These are phyloP conservation scores for Campoletis sonorensis DNA, from an alignment of 1,140 invertebrate genomes.

Conservation along the genomic window DNA sequence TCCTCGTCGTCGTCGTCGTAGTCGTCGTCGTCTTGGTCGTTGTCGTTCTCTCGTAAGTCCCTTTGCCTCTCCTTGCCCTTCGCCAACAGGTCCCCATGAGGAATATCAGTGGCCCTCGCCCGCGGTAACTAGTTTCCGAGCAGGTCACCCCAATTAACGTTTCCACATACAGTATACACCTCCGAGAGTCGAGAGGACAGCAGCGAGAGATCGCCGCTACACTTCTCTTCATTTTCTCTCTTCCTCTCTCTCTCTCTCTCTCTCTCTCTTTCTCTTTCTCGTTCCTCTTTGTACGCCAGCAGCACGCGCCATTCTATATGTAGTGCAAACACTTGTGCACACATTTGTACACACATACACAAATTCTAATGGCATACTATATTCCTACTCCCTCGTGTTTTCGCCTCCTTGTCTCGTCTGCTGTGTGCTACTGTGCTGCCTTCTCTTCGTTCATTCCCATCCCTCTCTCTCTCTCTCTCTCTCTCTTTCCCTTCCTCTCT, in stretches of 20 bases:
- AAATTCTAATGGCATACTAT: not conserved
- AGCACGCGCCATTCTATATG: conserved; percentile 33
- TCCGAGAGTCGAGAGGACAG: conserved; percentile 35
- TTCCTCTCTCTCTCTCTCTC: conserved; percentile 33
- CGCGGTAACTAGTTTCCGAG: conserved; percentile 76
- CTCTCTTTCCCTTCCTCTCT: conserved; percentile 59
- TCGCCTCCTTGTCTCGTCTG: conserved; percentile 11
- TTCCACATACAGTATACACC: conserved; percentile 69
- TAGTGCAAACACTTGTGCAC: conserved; percentile 8
- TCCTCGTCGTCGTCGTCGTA: too few relatives aligned
- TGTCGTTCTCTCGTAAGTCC: conserved; percentile 25
- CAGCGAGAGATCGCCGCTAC: conserved; percentile 27
- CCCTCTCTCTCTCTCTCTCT: conserved; percentile 46
- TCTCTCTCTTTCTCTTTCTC: conserved; percentile 36
- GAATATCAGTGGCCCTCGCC: conserved; percentile 71
- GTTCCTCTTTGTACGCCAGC: conserved; percentile 31
- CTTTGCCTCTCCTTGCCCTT: conserved; percentile 33
- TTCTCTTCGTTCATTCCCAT: conserved; percentile 27
- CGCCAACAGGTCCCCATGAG: conserved; percentile 45
- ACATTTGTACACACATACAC: not conserved
- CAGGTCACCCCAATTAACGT: conserved; percentile 77
- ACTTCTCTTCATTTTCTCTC: conserved; percentile 34
- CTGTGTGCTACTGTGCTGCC: not conserved
- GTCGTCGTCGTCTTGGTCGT: conserved; percentile 45
- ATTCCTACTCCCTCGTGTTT: conserved; percentile 31